These are phyloP conservation scores for Alectura lathami DNA, from an alignment of 2,113 vertebrate genomes.

Conservation along the genomic window DNA sequence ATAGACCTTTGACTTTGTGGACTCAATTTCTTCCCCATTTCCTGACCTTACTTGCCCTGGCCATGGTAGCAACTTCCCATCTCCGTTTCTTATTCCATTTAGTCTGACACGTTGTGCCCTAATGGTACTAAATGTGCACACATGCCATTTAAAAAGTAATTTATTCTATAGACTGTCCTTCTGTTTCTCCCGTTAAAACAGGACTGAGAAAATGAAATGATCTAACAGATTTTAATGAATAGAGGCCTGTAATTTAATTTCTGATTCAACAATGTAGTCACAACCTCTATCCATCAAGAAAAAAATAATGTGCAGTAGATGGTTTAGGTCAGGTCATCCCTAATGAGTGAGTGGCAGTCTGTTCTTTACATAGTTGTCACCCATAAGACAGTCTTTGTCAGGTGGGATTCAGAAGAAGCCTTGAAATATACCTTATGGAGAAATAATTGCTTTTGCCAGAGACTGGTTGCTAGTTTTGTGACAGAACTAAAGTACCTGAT, in stretches of 20 bases:
- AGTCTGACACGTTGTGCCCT: background rate
- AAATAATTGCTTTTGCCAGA: constrained; percentile 18
- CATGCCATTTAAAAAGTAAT: constrained; percentile 6
- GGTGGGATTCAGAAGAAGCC: background rate
- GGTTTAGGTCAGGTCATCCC: background rate
- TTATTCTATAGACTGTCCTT: constrained; percentile 26
- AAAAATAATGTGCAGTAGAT: background rate
- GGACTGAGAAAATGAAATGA: background rate
- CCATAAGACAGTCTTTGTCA: background rate
- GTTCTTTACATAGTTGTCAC: background rate
- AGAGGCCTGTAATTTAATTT: background rate
- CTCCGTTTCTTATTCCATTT: background rate
- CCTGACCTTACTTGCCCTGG: background rate
- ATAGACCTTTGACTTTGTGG: constrained; percentile 6
- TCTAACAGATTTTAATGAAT: constrained; percentile 14
- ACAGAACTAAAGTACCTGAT: background rate
- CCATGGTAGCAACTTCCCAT: background rate
- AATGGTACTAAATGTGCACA: background rate
- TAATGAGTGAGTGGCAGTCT: background rate
- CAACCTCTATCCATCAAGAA: background rate
- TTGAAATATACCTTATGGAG: background rate
- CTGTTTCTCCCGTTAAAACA: constrained; percentile 1
- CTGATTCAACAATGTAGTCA: background rate
- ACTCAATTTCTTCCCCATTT: constrained; percentile 24
- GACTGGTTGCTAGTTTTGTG: background rate